These are phyloP conservation scores for Panopea generosa DNA, from an alignment of 2,888 invertebrate species.

Conservation along the genomic window DNA sequence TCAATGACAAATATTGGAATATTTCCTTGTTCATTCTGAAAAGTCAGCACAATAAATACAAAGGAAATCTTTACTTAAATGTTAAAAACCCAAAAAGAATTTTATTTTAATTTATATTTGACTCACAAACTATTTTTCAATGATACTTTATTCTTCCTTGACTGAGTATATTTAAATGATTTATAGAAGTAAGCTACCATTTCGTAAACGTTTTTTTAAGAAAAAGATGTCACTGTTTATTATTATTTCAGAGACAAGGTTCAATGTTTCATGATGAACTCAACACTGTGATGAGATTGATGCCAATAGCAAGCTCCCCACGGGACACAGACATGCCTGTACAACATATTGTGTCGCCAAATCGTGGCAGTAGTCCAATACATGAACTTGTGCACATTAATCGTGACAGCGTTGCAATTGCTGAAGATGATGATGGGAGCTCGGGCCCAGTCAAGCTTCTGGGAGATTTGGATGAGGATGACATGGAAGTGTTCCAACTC, in stretches of 20 bases:
- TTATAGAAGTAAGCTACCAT: too few species aligned
- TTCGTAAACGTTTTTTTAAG: too few species aligned
- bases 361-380: conserved; percentile 63
- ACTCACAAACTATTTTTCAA: too few species aligned
- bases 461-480: conserved; percentile 70
- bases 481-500: conserved; percentile 76
- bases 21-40: neutral
- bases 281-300: conserved; percentile 71
- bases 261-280: conserved; percentile 69
- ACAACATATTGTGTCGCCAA: conserved; percentile 3
- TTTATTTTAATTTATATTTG: too few species aligned
- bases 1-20: neutral
- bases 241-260: conserved; percentile 58
- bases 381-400: conserved; percentile 62
- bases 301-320: conserved; percentile 82
- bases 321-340: conserved; percentile 69
- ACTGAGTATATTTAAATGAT: too few species aligned
- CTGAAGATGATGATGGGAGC: conserved; percentile 40
- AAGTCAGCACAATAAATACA: neutral
- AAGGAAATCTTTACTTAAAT: too few species aligned
- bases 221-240: too few species aligned
- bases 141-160: too few species aligned
- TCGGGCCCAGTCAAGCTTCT: conserved; percentile 69
- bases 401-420: conserved; percentile 55
- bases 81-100: too few species aligned